A percentile compares a stretch with the other conserved stretches of the same genome.
Conservation (phyloP, 2,797 vertebrate genomes). For the Chromobotia macracanthus region DNA sequence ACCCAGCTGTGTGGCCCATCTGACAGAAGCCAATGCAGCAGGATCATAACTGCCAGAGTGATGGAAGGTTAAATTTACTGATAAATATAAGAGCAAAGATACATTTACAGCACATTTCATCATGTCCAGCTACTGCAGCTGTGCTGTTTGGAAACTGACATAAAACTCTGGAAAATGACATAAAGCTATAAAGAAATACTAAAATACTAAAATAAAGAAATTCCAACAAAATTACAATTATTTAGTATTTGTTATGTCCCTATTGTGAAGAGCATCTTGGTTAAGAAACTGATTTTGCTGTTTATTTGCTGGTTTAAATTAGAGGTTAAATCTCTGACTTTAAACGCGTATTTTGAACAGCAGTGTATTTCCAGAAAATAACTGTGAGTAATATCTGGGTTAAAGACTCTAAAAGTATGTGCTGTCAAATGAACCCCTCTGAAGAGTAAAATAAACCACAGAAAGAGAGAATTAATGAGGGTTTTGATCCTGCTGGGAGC, state of each 20-base stretch:
- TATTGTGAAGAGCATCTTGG: no score
- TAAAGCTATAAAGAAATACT: no score
- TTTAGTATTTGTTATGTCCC: no score
- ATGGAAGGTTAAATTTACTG: neutral
- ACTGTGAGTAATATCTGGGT: conserved; percentile 6
- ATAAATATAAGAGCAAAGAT: neutral
- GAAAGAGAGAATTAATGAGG: conserved; percentile 41
- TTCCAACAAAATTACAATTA: no score
- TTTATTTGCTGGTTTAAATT: neutral
- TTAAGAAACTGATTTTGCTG: no score
- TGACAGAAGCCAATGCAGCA: neutral
- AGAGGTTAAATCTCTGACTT: neutral
- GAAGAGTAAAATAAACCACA: conserved; percentile 32
- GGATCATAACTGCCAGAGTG: neutral
- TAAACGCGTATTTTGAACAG: neutral
- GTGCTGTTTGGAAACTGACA: neutral
- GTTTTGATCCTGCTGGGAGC: conserved; percentile 47
- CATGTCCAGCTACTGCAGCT: neutral
- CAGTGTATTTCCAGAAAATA: neutral
- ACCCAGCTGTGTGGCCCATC: neutral
- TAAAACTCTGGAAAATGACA: neutral
- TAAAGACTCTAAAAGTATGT: conserved; percentile 28
- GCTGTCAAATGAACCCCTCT: conserved; percentile 31
- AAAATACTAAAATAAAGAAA: no score
- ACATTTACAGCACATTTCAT: neutral